These are phyloP conservation scores for Telenomus remus DNA, from an alignment of 1,140 invertebrate species.

Conservation along the genomic window DNA sequence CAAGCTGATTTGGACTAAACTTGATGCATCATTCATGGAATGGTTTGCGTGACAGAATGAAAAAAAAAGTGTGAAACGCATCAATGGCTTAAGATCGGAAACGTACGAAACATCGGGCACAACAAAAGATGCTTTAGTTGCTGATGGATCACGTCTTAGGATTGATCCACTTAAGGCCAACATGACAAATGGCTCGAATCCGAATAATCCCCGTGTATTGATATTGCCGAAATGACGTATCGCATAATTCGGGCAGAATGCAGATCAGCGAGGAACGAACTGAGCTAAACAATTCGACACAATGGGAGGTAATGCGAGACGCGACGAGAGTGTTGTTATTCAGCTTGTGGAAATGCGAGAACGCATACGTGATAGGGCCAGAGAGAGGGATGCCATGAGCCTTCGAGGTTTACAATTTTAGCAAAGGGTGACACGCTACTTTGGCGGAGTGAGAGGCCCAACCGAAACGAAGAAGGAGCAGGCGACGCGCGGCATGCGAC, in stretches of 20 bases:
- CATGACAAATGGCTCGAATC: slow-evolving; percentile 48
- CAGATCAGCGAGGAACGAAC: slow-evolving; percentile 61
- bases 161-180: slow-evolving; percentile 38
- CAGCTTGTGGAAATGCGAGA: slow-evolving; percentile 50
- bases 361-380: slow-evolving; percentile 64
- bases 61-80: slow-evolving; percentile 1
- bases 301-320: slow-evolving; percentile 61
- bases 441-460: slow-evolving; percentile 52
- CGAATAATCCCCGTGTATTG: slow-evolving; percentile 51
- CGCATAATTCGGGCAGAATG: slow-evolving; percentile 42
- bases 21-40: no score
- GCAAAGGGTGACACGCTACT: slow-evolving; percentile 41
- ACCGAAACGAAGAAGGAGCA: slow-evolving; percentile 45
- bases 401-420: slow-evolving; percentile 39
- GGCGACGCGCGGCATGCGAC: slow-evolving; percentile 65
- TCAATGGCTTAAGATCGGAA: not conserved
- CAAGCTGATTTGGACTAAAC: no score
- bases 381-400: slow-evolving; percentile 31
- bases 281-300: slow-evolving; percentile 70
- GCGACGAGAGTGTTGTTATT: slow-evolving; percentile 44
- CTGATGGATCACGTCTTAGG: slow-evolving; percentile 28
- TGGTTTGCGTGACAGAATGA: no score
- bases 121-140: slow-evolving; percentile 39
- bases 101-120: slow-evolving; percentile 2
- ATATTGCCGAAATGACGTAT: slow-evolving; percentile 39